Percentiles rank a stretch among this genome's conserved stretches.
Evolutionary conservation across 30 jellyfish, hydroid and myxozoan genomes (phyloP).

Genomic region (Aurelia coerulea): DNA sequence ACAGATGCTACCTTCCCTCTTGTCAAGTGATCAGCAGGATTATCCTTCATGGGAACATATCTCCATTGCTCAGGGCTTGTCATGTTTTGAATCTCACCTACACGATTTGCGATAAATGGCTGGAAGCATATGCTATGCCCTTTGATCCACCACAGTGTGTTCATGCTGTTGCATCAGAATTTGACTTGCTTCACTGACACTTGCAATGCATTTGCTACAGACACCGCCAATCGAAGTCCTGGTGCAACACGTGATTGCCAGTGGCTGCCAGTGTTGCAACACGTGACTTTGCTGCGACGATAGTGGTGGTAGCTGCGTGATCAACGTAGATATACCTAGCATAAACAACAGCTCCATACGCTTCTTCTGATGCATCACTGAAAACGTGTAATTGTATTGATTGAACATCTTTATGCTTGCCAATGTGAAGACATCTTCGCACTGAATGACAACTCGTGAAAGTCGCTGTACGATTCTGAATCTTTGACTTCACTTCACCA

Average conservation of each 20-base stretch:
- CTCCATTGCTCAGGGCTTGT: conserved; percentile 60
- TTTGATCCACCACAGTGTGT: conserved; percentile 69
- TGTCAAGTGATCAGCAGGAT: no score
- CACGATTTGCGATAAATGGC: conserved; percentile 62
- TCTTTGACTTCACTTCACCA: conserved; percentile 4
- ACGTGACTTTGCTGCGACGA: conserved; percentile 47
- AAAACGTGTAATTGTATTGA: conserved; percentile 21
- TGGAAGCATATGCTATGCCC: conserved; percentile 39
- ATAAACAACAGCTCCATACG: conserved; percentile 55
- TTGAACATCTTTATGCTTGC: no score
- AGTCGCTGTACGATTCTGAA: conserved; percentile 25
- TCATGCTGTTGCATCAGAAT: conserved; percentile 65
- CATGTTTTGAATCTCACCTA: conserved; percentile 45
- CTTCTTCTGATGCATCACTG: conserved; percentile 58
- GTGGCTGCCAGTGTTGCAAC: conserved; percentile 64
- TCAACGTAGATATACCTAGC: not conserved
- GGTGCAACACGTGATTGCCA: conserved; percentile 41
- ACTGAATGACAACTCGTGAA: conserved; percentile 24
- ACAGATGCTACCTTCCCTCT: no score
- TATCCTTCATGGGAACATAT: conserved; percentile 17
- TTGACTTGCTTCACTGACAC: not conserved
- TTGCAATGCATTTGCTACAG: conserved; percentile 26
- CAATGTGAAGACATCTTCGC: conserved; percentile 8
- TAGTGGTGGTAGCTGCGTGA: not conserved
- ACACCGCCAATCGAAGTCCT: conserved; percentile 1